phyloP scores from a whole-genome alignment of 2,113 vertebrate genomes.

The Esox niger region DNA sequence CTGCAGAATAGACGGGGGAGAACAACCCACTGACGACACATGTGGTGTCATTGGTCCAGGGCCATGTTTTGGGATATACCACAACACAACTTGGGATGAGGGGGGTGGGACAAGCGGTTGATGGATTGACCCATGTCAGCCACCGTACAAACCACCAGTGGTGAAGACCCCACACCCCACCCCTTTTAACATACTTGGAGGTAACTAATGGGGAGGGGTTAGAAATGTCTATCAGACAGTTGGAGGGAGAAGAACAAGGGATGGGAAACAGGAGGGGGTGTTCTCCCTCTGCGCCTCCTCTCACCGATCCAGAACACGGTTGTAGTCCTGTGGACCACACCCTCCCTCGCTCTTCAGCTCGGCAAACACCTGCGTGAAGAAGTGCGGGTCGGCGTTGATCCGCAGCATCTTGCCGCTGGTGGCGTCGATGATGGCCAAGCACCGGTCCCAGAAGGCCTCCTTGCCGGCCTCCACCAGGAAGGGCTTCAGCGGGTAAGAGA shows the following conservation, averaged over 20 bases:
- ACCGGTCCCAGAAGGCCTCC: constrained; percentile 83
- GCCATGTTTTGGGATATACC: background rate
- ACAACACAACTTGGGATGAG: constrained; percentile 2
- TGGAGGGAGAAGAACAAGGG: no score
- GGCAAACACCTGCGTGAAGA: constrained; percentile 82
- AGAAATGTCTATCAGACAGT: background rate
- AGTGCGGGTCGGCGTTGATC: constrained; percentile 82
- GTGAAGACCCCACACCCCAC: background rate
- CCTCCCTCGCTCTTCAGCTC: constrained; percentile 80
- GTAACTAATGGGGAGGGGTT: background rate
- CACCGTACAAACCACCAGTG: background rate
- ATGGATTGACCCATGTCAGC: constrained; percentile 22
- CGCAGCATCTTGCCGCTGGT: constrained; percentile 81
- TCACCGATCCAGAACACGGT: constrained; percentile 76
- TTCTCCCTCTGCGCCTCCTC: constrained; percentile 10
- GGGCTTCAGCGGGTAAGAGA: constrained; percentile 84
- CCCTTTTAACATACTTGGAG: background rate
- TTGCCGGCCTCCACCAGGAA: constrained; percentile 79
- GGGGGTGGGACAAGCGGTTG: constrained; percentile 17
- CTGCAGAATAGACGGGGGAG: background rate
- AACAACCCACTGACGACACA: constrained; percentile 3
- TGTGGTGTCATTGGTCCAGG: background rate
- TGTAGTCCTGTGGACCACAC: constrained; percentile 71
- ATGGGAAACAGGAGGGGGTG: background rate
- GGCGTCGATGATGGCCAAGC: constrained; percentile 75